Evolutionary conservation across 2,113 vertebrate species (phyloP).

Genomic region (Dolichotis patagonum): DNA sequence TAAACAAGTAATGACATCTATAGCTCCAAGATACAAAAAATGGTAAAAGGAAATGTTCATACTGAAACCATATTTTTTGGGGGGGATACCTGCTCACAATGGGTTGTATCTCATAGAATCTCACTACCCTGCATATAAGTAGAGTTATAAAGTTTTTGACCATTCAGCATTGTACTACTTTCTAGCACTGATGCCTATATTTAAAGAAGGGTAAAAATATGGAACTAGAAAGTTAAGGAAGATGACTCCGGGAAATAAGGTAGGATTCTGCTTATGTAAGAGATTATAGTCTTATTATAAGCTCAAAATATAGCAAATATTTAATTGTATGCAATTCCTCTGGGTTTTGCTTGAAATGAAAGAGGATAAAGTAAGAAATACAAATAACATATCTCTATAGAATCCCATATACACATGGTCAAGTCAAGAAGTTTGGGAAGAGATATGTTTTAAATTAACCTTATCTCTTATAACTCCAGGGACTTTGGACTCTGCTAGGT

Average conservation of each 20-base stretch:
- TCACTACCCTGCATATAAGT: background rate
- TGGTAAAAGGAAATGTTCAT: background rate
- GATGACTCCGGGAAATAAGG: background rate
- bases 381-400: background rate
- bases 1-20: background rate
- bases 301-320: background rate
- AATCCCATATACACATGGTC: background rate
- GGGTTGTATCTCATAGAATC: background rate
- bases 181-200: background rate
- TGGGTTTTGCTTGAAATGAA: conserved; percentile 21
- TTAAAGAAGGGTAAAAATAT: background rate
- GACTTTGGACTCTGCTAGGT: too few species aligned
- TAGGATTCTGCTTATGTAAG: background rate
- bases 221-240: background rate
- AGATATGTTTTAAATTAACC: too few species aligned
- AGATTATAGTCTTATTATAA: conserved; percentile 3
- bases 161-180: background rate
- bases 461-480: too few species aligned
- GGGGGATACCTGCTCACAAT: background rate
- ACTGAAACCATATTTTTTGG: background rate
- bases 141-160: background rate
- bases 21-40: background rate
- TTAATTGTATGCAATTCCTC: background rate
- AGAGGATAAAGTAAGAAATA: background rate
- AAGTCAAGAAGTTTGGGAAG: background rate